Evolutionary conservation across 1,140 invertebrate genomes (phyloP).

Genomic region (Leptopilina boulardi): DNA sequence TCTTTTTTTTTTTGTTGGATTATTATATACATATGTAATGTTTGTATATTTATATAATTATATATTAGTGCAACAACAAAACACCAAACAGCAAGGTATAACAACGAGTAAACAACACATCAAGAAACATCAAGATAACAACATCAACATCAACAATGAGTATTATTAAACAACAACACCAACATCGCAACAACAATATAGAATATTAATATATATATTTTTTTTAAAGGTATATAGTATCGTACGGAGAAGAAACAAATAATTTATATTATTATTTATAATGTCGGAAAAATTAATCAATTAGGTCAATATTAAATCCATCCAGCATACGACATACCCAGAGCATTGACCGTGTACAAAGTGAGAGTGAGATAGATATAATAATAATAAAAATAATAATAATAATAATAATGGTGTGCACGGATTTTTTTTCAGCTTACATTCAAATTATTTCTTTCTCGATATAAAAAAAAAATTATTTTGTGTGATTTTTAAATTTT

Average conservation of each 20-base stretch:
- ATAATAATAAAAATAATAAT: too few species aligned
- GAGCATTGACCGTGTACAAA: constrained; percentile 74
- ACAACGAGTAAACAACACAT: constrained; percentile 76
- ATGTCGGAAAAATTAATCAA: constrained; percentile 62
- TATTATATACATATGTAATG: constrained; percentile 54
- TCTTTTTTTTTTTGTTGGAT: constrained; percentile 45
- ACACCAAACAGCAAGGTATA: constrained; percentile 75
- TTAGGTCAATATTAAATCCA: constrained; percentile 68
- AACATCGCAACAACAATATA: constrained; percentile 63
- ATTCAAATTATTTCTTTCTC: constrained; percentile 46
- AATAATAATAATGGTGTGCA: constrained; percentile 69
- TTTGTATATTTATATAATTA: constrained; percentile 59
- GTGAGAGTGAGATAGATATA: constrained; percentile 71
- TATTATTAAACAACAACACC: constrained; percentile 64
- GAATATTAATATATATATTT: constrained; percentile 34
- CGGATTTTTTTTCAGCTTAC: constrained; percentile 53
- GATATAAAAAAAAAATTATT: too few species aligned
- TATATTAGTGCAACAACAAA: constrained; percentile 71
- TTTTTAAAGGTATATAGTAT: constrained; percentile 45
- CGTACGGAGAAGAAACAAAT: constrained; percentile 60
- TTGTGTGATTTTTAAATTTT: constrained; percentile 15
- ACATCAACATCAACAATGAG: constrained; percentile 74
- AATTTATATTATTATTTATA: constrained; percentile 42
- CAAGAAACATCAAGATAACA: constrained; percentile 73
- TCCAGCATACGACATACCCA: constrained; percentile 77